These are phyloP conservation scores for Anthopleura xanthogrammica DNA, from an alignment of 92 coral and sea anemone species.

Conservation along the genomic window DNA sequence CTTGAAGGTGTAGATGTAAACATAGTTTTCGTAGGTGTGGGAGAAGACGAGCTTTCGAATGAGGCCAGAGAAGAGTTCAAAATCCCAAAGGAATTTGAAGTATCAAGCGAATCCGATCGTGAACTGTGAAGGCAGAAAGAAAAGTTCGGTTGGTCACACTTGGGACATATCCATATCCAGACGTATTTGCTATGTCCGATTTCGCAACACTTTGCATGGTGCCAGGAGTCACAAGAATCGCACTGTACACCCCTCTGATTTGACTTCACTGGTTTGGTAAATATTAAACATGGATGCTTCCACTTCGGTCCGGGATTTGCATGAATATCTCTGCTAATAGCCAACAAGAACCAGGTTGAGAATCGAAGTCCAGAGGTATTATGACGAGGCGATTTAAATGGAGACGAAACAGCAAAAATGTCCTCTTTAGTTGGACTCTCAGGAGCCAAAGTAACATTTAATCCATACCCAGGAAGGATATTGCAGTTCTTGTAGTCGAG, in stretches of 20 bases:
- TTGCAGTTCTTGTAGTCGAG: not conserved
- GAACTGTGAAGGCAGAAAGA: not conserved
- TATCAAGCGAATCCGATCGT: not conserved
- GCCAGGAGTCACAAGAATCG: not conserved
- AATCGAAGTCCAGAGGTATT: not conserved
- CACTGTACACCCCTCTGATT: not conserved
- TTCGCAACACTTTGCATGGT: not conserved
- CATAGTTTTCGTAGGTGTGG: not conserved
- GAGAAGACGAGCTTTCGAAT: not conserved
- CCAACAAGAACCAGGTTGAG: not conserved
- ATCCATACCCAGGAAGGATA: not conserved
- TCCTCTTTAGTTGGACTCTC: not conserved
- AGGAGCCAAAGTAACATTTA: not conserved
- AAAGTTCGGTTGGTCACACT: not conserved
- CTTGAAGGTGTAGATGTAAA: not conserved
- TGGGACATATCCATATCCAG: not conserved
- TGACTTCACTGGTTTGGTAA: not conserved
- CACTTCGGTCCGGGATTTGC: not conserved
- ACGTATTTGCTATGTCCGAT: not conserved
- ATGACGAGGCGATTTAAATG: not conserved
- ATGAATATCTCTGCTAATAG: not conserved
- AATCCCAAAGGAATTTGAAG: conserved; percentile 1
- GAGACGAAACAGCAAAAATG: not conserved
- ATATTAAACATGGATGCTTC: not conserved
- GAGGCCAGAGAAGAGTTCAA: conserved; percentile 6